Evolutionary conservation across 2,113 vertebrate species (phyloP).

Genomic region (Mesembrinibis cayennensis): DNA sequence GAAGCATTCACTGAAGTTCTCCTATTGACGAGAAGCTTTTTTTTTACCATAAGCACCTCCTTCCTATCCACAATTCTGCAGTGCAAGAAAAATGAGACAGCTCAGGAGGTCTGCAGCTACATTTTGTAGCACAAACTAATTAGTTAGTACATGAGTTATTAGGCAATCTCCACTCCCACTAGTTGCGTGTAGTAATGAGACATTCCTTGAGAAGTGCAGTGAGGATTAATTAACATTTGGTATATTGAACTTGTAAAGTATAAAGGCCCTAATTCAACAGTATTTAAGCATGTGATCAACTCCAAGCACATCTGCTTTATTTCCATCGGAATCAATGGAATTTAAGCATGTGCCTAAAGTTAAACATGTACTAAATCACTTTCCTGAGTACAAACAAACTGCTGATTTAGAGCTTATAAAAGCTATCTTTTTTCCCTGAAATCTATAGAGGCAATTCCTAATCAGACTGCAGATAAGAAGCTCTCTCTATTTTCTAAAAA

Average conservation of each 20-base stretch:
- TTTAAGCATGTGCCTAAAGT: slow-evolving; percentile 53
- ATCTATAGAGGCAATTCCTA: neutral
- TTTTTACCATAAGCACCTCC: neutral
- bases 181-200: neutral
- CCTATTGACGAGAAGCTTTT: neutral
- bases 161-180: neutral
- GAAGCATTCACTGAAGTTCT: neutral
- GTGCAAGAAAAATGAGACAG: neutral
- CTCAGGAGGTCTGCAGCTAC: neutral
- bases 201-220: neutral
- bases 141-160: slow-evolving; percentile 1
- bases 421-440: neutral
- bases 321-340: slow-evolving; percentile 58
- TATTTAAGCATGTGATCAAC: slow-evolving; percentile 24
- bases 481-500: neutral
- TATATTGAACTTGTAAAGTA: slow-evolving; percentile 10
- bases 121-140: slow-evolving; percentile 1
- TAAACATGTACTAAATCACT: slow-evolving; percentile 61
- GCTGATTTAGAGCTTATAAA: slow-evolving; percentile 47
- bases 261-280: slow-evolving; percentile 12
- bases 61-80: neutral
- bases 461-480: neutral
- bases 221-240: slow-evolving; percentile 38
- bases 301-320: slow-evolving; percentile 60
- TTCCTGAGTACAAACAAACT: slow-evolving; percentile 58